phyloP scores from a whole-genome alignment of 2,888 invertebrate species.

The Stenotaenia linearis region DNA sequence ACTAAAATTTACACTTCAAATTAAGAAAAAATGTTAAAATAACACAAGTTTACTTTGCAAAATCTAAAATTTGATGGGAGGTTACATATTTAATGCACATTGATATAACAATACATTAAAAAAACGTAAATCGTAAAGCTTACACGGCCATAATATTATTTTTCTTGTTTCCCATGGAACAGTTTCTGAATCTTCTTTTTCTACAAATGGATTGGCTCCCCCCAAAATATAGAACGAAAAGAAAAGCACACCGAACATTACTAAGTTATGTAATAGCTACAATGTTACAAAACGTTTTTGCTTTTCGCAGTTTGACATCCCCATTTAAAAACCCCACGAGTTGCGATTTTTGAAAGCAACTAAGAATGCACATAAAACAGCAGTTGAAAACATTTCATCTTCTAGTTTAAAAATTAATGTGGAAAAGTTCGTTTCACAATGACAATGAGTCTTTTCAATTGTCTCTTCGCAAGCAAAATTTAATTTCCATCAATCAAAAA shows the following conservation, averaged over 20 bases:
- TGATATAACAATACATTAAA: neutral
- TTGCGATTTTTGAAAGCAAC: neutral
- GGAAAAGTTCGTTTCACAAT: neutral
- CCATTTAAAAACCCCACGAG: neutral
- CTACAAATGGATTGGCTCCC: neutral
- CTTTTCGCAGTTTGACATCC: neutral
- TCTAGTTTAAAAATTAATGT: neutral
- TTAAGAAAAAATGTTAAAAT: neutral
- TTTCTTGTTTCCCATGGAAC: neutral
- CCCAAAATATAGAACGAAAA: neutral
- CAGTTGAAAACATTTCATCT: neutral
- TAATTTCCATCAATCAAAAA: neutral
- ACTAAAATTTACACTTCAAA: neutral
- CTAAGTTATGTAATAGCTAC: neutral
- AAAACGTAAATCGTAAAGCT: neutral
- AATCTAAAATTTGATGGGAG: neutral
- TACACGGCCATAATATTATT: neutral
- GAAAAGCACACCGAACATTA: neutral
- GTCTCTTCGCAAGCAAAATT: neutral
- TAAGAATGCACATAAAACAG: neutral
- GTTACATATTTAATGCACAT: slow-evolving; percentile 4
- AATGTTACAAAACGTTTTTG: slow-evolving; percentile 7
- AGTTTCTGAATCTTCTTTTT: neutral
- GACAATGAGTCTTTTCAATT: slow-evolving; percentile 12
- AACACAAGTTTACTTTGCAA: neutral